A percentile compares a stretch with the other conserved stretches of the same genome.
Conservation (phyloP, 1,140 invertebrate species). For the Vollenhovia emeryi region DNA sequence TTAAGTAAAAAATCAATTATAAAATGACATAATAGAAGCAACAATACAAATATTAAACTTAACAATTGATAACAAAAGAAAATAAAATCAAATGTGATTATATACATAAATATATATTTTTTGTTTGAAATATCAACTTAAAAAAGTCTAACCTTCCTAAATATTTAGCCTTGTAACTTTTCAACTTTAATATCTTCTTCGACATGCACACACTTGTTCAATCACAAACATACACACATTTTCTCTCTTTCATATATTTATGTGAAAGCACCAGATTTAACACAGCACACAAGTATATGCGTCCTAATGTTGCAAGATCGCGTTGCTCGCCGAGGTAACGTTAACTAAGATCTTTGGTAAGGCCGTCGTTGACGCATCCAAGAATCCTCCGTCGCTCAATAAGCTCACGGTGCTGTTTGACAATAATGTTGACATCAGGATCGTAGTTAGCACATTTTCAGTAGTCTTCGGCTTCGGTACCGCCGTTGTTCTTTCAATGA, state of each 20-base stretch:
- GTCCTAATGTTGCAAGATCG: slow-evolving; percentile 76
- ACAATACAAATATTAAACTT: background rate
- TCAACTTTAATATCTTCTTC: background rate
- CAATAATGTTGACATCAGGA: slow-evolving; percentile 69
- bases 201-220: background rate
- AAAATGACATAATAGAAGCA: background rate
- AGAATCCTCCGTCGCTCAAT: slow-evolving; percentile 50
- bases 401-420: slow-evolving; percentile 70
- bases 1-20: background rate
- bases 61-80: background rate
- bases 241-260: background rate
- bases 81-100: background rate
- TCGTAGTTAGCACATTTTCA: slow-evolving; percentile 62
- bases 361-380: slow-evolving; percentile 68
- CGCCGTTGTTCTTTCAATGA: slow-evolving; percentile 70
- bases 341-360: slow-evolving; percentile 78
- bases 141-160: background rate
- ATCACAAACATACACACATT: background rate
- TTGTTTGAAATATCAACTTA: background rate
- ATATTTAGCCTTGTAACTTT: slow-evolving; percentile 18
- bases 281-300: slow-evolving; percentile 57
- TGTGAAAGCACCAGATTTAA: slow-evolving; percentile 66
- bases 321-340: slow-evolving; percentile 77
- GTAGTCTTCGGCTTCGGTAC: slow-evolving; percentile 74
- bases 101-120: background rate